A percentile compares a stretch with the other conserved stretches of the same genome.
Evolutionary conservation across 53 echinoderm and acorn worm species (phyloP).

Genomic region (Paelopatides confundens): DNA sequence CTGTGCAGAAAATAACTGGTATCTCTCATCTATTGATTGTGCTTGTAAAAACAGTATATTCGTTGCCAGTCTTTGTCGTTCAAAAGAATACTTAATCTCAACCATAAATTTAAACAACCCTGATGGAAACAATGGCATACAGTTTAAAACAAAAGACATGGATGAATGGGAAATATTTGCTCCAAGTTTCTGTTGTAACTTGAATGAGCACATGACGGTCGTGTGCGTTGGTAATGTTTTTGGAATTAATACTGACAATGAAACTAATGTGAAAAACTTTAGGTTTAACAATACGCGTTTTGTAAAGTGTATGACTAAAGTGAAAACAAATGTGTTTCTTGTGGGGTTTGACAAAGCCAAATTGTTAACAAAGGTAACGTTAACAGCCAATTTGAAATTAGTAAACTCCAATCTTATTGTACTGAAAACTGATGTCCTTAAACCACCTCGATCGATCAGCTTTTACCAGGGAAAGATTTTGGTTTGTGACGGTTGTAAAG

Average conservation of each 20-base stretch:
- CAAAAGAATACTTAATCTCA: not conserved
- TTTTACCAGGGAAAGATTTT: not conserved
- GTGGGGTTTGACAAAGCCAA: too few relatives aligned
- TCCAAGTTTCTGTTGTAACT: not conserved
- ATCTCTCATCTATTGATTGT: not conserved
- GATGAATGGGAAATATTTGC: not conserved
- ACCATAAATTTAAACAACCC: not conserved
- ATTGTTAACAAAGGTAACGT: too few relatives aligned
- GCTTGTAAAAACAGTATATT: not conserved
- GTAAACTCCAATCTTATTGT: not conserved
- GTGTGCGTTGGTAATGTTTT: not conserved
- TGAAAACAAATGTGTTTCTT: too few relatives aligned
- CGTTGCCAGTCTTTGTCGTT: not conserved
- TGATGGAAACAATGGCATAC: not conserved
- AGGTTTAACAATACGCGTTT: too few relatives aligned
- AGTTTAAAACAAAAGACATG: not conserved
- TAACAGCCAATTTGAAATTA: not conserved
- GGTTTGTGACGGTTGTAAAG: not conserved
- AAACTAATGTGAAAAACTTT: not conserved
- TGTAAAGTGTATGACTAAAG: not conserved
- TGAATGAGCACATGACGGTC: not conserved
- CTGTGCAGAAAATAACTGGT: not conserved
- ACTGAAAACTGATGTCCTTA: not conserved
- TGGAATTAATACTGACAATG: not conserved
- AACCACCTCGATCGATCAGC: not conserved